Evolutionary conservation across 2,797 vertebrate genomes (phyloP).

Genomic region (Smutsia temminckii): DNA sequence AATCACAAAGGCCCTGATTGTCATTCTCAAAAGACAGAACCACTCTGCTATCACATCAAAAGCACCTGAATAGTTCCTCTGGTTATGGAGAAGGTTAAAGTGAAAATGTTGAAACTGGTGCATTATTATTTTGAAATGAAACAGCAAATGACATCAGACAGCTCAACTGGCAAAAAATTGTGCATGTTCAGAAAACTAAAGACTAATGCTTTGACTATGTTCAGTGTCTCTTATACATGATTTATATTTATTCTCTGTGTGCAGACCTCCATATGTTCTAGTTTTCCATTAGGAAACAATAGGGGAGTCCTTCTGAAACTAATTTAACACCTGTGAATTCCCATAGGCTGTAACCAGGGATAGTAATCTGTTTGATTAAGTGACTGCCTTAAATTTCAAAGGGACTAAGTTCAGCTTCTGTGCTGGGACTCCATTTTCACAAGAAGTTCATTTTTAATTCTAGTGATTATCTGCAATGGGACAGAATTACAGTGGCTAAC

Average conservation of each 20-base stretch:
- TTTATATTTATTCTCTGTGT: constrained; percentile 23
- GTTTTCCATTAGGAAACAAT: constrained; percentile 54
- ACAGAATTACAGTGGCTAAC: neutral
- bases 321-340: constrained; percentile 49
- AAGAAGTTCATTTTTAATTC: constrained; percentile 42
- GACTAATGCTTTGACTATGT: neutral
- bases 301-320: neutral
- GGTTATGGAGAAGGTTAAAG: constrained; percentile 59
- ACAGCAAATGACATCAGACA: constrained; percentile 38
- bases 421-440: neutral
- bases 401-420: constrained; percentile 38
- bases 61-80: constrained; percentile 66
- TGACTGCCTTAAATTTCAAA: constrained; percentile 45
- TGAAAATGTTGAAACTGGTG: constrained; percentile 63
- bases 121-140: constrained; percentile 72
- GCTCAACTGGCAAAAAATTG: neutral
- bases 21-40: constrained; percentile 68
- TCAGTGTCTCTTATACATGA: neutral
- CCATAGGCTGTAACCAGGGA: neutral
- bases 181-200: constrained; percentile 42
- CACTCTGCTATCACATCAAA: constrained; percentile 69
- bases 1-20: constrained; percentile 73
- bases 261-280: neutral
- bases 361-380: constrained; percentile 8
- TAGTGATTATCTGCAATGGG: constrained; percentile 7